Evolutionary conservation across 2,797 vertebrate species (phyloP).

Genomic region (Paguma larvata): DNA sequence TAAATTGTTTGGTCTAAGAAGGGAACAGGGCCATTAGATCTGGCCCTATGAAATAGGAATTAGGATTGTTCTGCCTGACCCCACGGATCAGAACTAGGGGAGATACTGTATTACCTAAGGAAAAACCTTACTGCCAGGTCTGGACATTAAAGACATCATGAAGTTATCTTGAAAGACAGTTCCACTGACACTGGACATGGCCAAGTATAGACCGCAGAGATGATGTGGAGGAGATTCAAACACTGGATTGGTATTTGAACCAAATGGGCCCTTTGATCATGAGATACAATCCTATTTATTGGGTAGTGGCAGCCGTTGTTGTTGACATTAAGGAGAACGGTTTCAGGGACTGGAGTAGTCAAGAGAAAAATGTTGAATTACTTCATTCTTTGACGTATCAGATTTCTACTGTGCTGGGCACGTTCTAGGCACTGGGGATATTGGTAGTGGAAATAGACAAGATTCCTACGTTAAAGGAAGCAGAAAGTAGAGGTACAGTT

Average conservation of each 20-base stretch:
- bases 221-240: background rate
- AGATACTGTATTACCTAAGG: background rate
- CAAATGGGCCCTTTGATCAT: background rate
- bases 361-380: slow-evolving; percentile 13
- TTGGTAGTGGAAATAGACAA: background rate
- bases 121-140: background rate
- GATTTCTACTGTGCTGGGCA: background rate
- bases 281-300: background rate
- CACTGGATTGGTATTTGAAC: background rate
- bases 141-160: background rate
- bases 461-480: background rate
- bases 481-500: background rate
- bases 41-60: background rate
- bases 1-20: background rate
- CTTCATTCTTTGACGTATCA: background rate
- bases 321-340: background rate
- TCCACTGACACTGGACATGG: background rate
- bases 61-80: background rate
- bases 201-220: background rate
- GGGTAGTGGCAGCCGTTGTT: background rate
- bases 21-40: background rate
- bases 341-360: background rate
- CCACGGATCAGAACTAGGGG: background rate
- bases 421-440: background rate
- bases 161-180: background rate